Evolutionary conservation across 2,113 vertebrate species (phyloP).

Genomic region (Gavialis gangeticus): DNA sequence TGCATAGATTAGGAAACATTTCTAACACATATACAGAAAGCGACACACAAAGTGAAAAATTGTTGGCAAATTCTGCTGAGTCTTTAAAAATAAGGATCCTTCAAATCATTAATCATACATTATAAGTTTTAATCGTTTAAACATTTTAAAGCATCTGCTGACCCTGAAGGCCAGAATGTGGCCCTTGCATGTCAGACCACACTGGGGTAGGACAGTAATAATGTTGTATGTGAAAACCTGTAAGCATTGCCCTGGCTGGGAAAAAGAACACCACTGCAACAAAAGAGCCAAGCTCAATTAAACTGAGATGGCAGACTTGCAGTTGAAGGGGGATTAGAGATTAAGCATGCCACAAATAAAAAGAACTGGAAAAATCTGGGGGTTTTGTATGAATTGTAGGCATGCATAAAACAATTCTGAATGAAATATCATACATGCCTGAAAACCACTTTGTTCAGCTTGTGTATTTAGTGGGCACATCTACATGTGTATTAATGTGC

Average conservation of each 20-base stretch:
- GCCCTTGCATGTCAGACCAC: slow-evolving; percentile 27
- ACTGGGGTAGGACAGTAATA: not conserved
- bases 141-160: slow-evolving; percentile 56
- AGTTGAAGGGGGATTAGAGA: not conserved
- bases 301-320: not conserved
- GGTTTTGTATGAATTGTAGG: not conserved
- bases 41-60: slow-evolving; percentile 44
- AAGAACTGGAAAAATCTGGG: not conserved
- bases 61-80: slow-evolving; percentile 48
- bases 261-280: not conserved
- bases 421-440: not conserved
- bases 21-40: not conserved
- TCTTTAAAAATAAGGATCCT: slow-evolving; percentile 45
- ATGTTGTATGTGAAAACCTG: not conserved
- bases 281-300: not conserved
- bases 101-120: slow-evolving; percentile 62
- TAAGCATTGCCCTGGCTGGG: not conserved
- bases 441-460: not conserved
- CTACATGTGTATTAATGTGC: too few relatives aligned
- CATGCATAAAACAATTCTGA: not conserved
- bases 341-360: not conserved
- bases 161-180: slow-evolving; percentile 41
- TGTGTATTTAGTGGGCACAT: too few relatives aligned
- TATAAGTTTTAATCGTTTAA: slow-evolving; percentile 62
- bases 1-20: not conserved